These are phyloP conservation scores for Helobdella robusta DNA, from an alignment of 2,888 invertebrate genomes.

Conservation along the genomic window DNA sequence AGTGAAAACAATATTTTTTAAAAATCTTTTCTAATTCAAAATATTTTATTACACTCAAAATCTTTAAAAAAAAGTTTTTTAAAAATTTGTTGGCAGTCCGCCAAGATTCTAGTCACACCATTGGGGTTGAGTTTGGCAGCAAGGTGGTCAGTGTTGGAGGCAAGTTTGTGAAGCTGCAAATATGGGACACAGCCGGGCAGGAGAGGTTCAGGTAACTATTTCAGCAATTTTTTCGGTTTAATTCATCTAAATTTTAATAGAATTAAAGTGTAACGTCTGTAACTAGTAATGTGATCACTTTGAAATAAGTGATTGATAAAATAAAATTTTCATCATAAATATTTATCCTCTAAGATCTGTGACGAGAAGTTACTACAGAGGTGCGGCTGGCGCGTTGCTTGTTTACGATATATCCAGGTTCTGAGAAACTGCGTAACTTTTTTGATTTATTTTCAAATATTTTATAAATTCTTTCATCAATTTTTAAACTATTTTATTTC, in stretches of 20 bases:
- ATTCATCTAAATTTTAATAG: background rate
- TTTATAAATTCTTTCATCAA: no score
- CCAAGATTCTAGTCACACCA: slow-evolving; percentile 72
- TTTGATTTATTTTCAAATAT: background rate
- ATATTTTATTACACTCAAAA: no score
- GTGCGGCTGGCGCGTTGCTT: slow-evolving; percentile 31
- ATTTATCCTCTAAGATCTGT: slow-evolving; percentile 26
- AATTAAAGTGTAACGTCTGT: background rate
- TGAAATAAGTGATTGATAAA: background rate
- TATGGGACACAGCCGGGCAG: slow-evolving; percentile 51
- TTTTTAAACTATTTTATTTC: no score
- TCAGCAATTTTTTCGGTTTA: no score
- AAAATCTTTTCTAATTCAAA: no score
- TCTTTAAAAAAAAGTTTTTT: slow-evolving; percentile 5
- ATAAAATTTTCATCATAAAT: background rate
- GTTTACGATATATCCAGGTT: slow-evolving; percentile 32
- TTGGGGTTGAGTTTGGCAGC: slow-evolving; percentile 78
- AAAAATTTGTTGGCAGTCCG: slow-evolving; percentile 56
- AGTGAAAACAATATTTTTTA: no score
- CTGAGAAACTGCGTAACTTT: background rate
- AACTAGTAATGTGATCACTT: background rate
- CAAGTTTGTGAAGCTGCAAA: slow-evolving; percentile 69
- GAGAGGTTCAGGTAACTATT: slow-evolving; percentile 45
- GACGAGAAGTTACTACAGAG: slow-evolving; percentile 31
- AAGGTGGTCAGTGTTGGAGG: slow-evolving; percentile 72